Base-by-base conservation (phyloP, 2,888 invertebrate species). In the Carabus problematicus region DNA sequence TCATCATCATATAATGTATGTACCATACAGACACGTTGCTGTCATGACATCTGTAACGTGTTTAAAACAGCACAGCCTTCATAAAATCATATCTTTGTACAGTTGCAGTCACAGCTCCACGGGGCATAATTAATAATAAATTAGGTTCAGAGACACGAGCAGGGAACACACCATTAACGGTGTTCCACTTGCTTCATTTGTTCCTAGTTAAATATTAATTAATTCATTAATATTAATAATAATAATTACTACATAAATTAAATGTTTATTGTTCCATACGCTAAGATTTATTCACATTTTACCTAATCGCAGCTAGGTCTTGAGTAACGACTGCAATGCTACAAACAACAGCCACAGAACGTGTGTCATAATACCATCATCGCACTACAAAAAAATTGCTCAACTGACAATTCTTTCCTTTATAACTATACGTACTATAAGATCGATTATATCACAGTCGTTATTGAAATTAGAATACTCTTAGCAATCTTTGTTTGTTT, bases 21-120 rank as follows among this genome's bases (percentile, higher is more conserved):
- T n/a, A n/a, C n/a, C 29, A 29, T 6, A 29, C 6, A 29, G 29
- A 2, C 29, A 29, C 8, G 6, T 7, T 52, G 52, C 4, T 16
- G 52, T 56, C 39, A 8, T 39, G 29, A 56, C 40, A 56, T 29
- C 11, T 12, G 45, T 45, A 45, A 45, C 45, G 45, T 45, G 45
- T 14, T 45, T 29, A 56, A 56, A 39, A 9, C n/a, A 39, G 29
- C 52, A 19, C 18, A 19, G 52, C 52, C 52, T 52, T 19, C 16
- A 52, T 52, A 52, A 52, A 19, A 52, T 52, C 52, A 52, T 67
- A 40, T 63, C 72, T 71, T 72, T 73, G 73, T 75, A 76, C 75
- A 75, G 79, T 81, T 81, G 81, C 81, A 81, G 81, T 81, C 80
- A 81, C 81, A 81, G 81, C 81, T 80, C 79, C 79, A 74, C 75